Base-by-base conservation (phyloP, 35 echinoderm and acorn worm genomes). In the Anneissia japonica region DNA sequence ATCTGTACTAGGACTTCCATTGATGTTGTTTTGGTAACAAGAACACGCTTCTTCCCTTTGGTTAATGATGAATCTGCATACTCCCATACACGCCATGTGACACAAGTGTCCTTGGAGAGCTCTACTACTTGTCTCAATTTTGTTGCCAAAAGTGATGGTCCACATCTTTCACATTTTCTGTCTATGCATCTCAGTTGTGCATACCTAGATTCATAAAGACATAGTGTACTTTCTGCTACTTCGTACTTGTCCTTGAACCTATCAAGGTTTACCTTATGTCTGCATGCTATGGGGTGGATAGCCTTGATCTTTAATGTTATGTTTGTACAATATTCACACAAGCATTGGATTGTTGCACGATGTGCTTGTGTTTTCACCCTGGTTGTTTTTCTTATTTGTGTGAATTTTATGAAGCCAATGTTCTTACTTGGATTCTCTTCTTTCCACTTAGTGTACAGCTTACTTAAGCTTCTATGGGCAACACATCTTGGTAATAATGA, bases 61-160 rank as follows among this genome's bases (percentile, higher is more conserved):
- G 86, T 80, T 14, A 46, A 26, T 31, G n/a, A 5, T 30, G 31
- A 37, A 12, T 46, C 76, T 78, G 30, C 37, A 79, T 79, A 80
- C 46, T 80, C 77, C 86, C 86, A 88, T 32, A 31, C 77, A 36
- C 64, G 41, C 86, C 86, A 88, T 30, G 38, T 73, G 11, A 79
- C 46, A 33, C 46, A 3, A 35, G 76, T 80, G 36, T 64, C 45
- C 29, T 35, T 77, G 38, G 37, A 74, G 64, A 13, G 32, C 32
- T 84, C 84, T 77, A 35, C 37, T 41, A 86, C 76, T 77, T 72
- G 84, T 73, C 31, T 31, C 37, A 86, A 29, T 85, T 38, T 85
- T 9, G 38, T 26, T 77, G 73, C 75, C 74, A 86, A 30, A 64
- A 78, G n/a, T 14, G 41, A 34, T 12, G 36, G 31, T 39, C 74